Base-by-base conservation (phyloP, 2,888 invertebrate species). In the Megamerina dolium region DNA sequence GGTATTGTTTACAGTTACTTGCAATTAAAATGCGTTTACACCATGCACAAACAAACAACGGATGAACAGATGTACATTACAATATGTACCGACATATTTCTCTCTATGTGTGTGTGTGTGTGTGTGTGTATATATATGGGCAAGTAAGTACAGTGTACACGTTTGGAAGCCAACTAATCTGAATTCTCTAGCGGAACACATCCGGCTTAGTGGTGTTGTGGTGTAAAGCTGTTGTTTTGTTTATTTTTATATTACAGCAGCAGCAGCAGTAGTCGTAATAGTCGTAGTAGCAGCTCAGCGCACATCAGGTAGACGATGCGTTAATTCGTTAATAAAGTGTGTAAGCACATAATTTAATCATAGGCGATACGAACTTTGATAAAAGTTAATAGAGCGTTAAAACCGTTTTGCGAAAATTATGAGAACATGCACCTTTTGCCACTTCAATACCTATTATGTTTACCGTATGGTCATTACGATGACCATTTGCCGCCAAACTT, bases 271-370 rank as follows among this genome's bases (percentile, higher is more conserved):
- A n/a, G n/a, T n/a, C n/a, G n/a, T n/a, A n/a, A n/a, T n/a, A n/a
- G n/a, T n/a, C n/a, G n/a, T n/a, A n/a, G n/a, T n/a, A n/a, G n/a
- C n/a, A n/a, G n/a, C n/a, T n/a, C 8, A 23, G 23, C 23, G 23
- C 23, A 10, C 23, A 23, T 10, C 10, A n/a, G n/a, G n/a, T n/a
- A n/a, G n/a, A 9, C 31, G 12, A 12, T 34, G 19, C 34, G 19
- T 34, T 34, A 34, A 34, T 34, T 34, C 34, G 34, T 13, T 34
- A 34, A 34, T 34, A 34, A 34, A 34, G 34, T 34, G 34, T 34
- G 34, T 34, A 34, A 34, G 13, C 34, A 34, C 34, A 34, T 34
- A 34, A 34, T 34, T 34, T 34, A 34, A 34, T 34, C 34, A 34
- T 23, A 10, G 23, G 6, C 10, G 6, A 10, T 10, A 23, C 3